Evolutionary conservation across 2,113 vertebrate genomes (phyloP), one percentile per base, ranked within the genome.

Genomic region (Lagopus leucura): DNA sequence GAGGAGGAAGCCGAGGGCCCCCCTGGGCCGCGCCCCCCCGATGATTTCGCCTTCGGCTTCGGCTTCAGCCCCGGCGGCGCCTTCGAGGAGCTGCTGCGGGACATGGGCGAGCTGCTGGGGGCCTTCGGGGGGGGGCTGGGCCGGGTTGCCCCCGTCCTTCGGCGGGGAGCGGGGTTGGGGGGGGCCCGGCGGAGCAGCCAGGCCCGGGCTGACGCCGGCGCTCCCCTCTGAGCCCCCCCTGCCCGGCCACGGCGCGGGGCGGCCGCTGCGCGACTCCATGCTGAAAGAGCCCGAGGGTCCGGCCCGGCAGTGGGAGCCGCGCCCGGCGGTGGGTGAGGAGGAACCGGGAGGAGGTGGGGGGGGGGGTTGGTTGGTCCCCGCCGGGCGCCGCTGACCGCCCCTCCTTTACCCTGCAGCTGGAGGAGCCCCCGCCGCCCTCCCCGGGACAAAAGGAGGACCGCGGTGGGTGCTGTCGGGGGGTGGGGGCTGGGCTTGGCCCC

Each of bases 261-360:
- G 73, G 64, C 91, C 94, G 0, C 91, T 97, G 15, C 94, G 97
- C 10, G 97, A 97, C 86, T 97, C 89, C 5, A 98, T 98, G 96
- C 94, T 98, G 55, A 98, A 97, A n/a, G 96, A 20, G 64, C 38
- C 38, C 11, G 17, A 24, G 24, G 27, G n/a, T 13, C 92, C 96
- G 52, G 92, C 86, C 50, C 75, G 88, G 88, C 87, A 86, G 30
- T 94, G 80, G 90, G 81, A 38, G 25, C 94, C 93, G 25, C 89
- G 91, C n/a, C 81, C 38, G 47, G 82, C 91, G 92, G 96, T 97
- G 57, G 67, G 96, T 95, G 20, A 10, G 8, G 38, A 6, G 48
- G 25, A 13, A 52, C 25, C 50, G 25, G 50, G 25, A 13, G 24
- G 50, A 8, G 48, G 22, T 3, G 48, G 12, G 25, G 13, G 8